These are phyloP conservation scores for Euthynnus affinis DNA, from an alignment of 2,797 vertebrate genomes.

Conservation along the genomic window DNA sequence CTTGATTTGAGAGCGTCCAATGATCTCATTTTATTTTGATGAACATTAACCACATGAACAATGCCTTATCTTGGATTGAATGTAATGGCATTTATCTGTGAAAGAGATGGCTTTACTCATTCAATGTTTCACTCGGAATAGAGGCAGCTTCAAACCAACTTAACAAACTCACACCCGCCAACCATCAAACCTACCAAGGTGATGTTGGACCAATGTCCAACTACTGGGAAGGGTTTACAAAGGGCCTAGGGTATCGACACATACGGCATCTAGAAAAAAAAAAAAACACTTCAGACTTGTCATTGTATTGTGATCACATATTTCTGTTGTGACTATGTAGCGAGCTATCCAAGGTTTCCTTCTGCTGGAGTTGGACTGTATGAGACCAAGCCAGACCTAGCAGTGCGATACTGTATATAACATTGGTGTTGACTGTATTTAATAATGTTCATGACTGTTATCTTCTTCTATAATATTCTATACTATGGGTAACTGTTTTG, in stretches of 20 bases:
- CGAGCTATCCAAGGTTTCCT: constrained; percentile 91
- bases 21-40: constrained; percentile 87
- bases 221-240: constrained; percentile 82
- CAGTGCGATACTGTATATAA: constrained; percentile 98
- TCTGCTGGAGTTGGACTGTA: constrained; percentile 86
- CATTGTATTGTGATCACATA: constrained; percentile 97
- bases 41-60: constrained; percentile 93
- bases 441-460: constrained; percentile 99
- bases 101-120: constrained; percentile 88
- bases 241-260: constrained; percentile 80
- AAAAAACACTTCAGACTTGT: constrained; percentile 91
- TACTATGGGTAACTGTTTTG: constrained; percentile 92
- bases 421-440: constrained; percentile 95
- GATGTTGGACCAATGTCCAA: constrained; percentile 77
- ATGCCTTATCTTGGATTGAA: constrained; percentile 99
- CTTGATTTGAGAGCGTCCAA: constrained; percentile 83
- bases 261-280: constrained; percentile 74
- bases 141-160: constrained; percentile 90
- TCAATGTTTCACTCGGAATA: constrained; percentile 85
- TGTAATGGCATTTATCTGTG: constrained; percentile 95
- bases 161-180: constrained; percentile 85
- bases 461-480: constrained; percentile 91
- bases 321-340: constrained; percentile 95
- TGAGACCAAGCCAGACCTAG: constrained; percentile 89
- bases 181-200: constrained; percentile 84